Conservation (phyloP, 2,888 invertebrate genomes). For the Margaritifera margaritifera region DNA sequence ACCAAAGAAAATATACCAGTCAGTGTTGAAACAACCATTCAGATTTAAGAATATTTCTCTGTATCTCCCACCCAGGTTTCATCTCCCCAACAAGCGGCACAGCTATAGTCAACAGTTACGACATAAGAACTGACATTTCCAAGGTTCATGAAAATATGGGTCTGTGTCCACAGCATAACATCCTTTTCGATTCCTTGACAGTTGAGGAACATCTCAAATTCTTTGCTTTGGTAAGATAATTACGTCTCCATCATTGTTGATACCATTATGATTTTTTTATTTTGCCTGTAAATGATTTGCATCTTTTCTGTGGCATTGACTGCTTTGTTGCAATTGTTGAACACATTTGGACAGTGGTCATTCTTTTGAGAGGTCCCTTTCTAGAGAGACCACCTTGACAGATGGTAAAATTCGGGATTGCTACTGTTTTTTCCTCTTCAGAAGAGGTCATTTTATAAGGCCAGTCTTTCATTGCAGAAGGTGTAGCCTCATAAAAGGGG, state of each 20-base stretch:
- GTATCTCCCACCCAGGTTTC: constrained; percentile 37
- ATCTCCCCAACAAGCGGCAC: constrained; percentile 75
- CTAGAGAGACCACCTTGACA: too few species aligned
- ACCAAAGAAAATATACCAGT: neutral
- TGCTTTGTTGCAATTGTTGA: too few species aligned
- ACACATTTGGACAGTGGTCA: too few species aligned
- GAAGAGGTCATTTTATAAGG: too few species aligned
- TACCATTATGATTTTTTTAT: neutral
- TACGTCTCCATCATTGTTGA: neutral
- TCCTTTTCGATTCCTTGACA: constrained; percentile 85
- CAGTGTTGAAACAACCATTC: neutral
- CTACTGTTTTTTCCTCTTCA: too few species aligned
- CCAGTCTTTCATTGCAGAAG: too few species aligned
- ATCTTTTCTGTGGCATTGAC: too few species aligned
- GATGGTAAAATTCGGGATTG: too few species aligned
- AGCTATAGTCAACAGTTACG: constrained; percentile 80
- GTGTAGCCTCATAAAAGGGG: too few species aligned
- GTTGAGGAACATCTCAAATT: constrained; percentile 87
- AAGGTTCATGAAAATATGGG: constrained; percentile 81
- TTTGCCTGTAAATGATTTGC: too few species aligned
- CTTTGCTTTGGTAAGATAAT: constrained; percentile 78
- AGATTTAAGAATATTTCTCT: neutral
- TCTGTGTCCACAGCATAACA: constrained; percentile 89
- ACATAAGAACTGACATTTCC: constrained; percentile 78
- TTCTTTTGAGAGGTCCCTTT: too few species aligned